Percentiles rank a stretch among this genome's conserved stretches.
These are phyloP conservation scores for Lycodopsis pacificus DNA, from an alignment of 2,797 vertebrate species.

Conservation along the genomic window DNA sequence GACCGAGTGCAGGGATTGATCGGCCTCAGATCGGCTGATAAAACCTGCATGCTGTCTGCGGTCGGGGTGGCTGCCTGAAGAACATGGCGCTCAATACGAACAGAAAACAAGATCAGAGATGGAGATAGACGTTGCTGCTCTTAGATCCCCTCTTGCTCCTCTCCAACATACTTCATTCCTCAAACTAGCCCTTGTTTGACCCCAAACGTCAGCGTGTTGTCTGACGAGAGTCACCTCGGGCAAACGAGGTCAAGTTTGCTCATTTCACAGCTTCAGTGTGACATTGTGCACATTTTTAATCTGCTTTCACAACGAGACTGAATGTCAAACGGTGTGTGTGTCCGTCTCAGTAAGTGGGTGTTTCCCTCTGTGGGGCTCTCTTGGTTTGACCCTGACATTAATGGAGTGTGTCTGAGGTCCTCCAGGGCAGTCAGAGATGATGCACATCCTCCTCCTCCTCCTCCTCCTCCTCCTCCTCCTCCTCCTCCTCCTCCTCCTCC, in stretches of 20 bases:
- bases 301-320: neutral
- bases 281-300: neutral
- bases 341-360: conserved; percentile 3
- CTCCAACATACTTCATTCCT: too few relatives aligned
- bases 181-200: too few relatives aligned
- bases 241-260: too few relatives aligned
- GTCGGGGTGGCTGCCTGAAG: neutral
- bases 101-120: neutral
- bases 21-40: neutral
- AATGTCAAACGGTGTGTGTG: conserved; percentile 1
- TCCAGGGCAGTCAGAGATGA: conserved; percentile 52
- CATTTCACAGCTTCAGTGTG: too few relatives aligned
- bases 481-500: conserved; percentile 32
- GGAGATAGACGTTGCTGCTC: neutral
- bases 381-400: conserved; percentile 54
- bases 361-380: conserved; percentile 45
- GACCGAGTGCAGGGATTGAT: neutral
- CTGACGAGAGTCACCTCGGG: too few relatives aligned
- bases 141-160: neutral
- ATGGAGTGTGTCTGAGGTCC: conserved; percentile 67
- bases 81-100: neutral
- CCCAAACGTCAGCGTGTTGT: too few relatives aligned
- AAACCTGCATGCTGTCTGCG: neutral
- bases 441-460: conserved; percentile 29
- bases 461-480: too few relatives aligned